phyloP scores from a whole-genome alignment of 2,888 invertebrate species.

The Athripsodes cinereus region DNA sequence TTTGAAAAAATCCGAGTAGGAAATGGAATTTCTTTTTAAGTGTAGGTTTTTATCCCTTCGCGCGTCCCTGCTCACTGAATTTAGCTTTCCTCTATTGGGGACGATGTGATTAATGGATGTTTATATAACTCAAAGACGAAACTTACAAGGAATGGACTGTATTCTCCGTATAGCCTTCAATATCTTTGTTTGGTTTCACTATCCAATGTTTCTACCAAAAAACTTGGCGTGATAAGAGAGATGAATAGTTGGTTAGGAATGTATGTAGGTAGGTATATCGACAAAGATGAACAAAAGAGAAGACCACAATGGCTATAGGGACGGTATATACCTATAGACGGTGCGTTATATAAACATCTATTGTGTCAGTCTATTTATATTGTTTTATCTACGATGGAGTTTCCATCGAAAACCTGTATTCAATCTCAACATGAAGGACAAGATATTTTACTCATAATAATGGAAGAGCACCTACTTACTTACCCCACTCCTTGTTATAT shows the following conservation, averaged over 20 bases:
- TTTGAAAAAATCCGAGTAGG: neutral
- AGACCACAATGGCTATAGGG: constrained; percentile 7
- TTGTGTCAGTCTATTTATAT: constrained; percentile 7
- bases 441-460: neutral
- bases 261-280: neutral
- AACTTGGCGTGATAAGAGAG: constrained; percentile 4
- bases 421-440: neutral
- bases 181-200: constrained; percentile 7
- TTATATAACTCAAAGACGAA: constrained; percentile 8
- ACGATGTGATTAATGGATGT: constrained; percentile 16
- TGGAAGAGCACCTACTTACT: neutral
- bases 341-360: neutral
- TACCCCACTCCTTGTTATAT: neutral
- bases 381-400: constrained; percentile 18
- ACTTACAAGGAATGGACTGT: constrained; percentile 2
- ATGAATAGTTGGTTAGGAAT: neutral
- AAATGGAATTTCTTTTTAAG: neutral
- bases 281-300: constrained; percentile 7
- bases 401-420: neutral
- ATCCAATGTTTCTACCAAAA: constrained; percentile 13
- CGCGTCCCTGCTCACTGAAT: neutral
- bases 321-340: neutral
- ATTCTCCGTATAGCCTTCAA: constrained; percentile 5
- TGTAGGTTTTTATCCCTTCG: neutral
- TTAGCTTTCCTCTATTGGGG: constrained; percentile 1